A percentile compares a stretch with the other conserved stretches of the same genome.
Conservation (phyloP, 2,113 vertebrate genomes). For the Siphamia tubifer region DNA sequence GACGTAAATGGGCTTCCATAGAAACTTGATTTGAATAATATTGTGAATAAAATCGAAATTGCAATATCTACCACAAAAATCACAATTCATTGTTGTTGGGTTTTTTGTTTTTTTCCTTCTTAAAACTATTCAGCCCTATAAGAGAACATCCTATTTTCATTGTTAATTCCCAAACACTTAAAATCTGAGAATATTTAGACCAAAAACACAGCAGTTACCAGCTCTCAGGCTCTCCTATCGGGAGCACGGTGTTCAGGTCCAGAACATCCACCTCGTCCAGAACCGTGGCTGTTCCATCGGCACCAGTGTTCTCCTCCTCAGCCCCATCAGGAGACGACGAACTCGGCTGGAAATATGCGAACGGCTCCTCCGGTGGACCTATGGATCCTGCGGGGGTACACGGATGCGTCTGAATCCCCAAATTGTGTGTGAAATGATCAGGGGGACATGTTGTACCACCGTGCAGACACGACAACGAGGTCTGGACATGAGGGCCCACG, state of each 20-base stretch:
- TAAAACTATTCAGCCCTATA: too few species aligned
- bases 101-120: too few species aligned
- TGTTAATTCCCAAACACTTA: neutral
- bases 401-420: constrained; percentile 70
- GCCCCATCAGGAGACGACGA: constrained; percentile 55
- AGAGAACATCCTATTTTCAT: too few species aligned
- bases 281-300: constrained; percentile 65
- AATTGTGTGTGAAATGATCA: constrained; percentile 57
- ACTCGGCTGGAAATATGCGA: constrained; percentile 86
- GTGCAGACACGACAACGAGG: constrained; percentile 59
- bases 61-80: too few species aligned
- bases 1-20: too few species aligned
- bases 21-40: too few species aligned
- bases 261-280: constrained; percentile 91
- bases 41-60: too few species aligned
- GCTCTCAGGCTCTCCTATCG: constrained; percentile 81
- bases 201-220: constrained; percentile 81
- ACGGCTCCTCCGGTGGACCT: constrained; percentile 78
- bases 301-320: constrained; percentile 52
- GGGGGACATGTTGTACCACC: constrained; percentile 23
- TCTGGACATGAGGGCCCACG: constrained; percentile 61
- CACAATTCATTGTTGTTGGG: too few species aligned
- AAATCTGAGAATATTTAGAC: neutral
- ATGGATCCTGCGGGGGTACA: constrained; percentile 47
- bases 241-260: constrained; percentile 81